Percentiles rank a stretch among this genome's conserved stretches.
Evolutionary conservation across 2,113 vertebrate species (phyloP).

Genomic region (Limnothrissa miodon): DNA sequence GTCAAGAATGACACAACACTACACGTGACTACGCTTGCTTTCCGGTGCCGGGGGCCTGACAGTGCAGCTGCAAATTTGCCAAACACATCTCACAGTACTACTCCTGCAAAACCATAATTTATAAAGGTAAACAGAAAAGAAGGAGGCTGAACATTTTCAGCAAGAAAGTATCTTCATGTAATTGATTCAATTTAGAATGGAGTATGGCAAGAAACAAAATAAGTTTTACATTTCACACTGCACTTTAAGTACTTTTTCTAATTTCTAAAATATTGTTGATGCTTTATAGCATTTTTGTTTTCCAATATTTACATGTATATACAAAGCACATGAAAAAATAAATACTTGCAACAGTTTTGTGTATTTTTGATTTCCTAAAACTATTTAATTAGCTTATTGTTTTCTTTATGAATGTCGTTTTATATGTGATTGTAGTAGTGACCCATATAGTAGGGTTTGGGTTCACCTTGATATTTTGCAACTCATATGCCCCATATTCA

Average conservation of each 20-base stretch:
- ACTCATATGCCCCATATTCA: no score
- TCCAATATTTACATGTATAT: neutral
- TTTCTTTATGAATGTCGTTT: no score
- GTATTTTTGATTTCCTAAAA: no score
- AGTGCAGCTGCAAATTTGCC: no score
- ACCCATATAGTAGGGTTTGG: no score
- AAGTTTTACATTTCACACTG: neutral
- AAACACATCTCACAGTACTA: conserved; percentile 30
- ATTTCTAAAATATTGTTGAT: neutral
- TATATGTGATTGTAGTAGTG: no score
- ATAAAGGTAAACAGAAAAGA: neutral
- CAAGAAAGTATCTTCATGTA: neutral
- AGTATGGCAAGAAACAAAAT: neutral
- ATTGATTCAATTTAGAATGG: neutral
- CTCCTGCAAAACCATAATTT: conserved; percentile 1
- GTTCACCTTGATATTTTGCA: no score
- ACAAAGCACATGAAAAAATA: no score
- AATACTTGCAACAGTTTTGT: no score
- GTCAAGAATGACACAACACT: no score
- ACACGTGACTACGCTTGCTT: no score
- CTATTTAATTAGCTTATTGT: neutral
- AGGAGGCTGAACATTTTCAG: neutral
- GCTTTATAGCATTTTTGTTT: neutral
- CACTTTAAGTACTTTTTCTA: neutral
- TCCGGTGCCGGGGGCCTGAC: no score